Conservation (phyloP, 2,888 invertebrate genomes). For the Drepana falcataria region DNA sequence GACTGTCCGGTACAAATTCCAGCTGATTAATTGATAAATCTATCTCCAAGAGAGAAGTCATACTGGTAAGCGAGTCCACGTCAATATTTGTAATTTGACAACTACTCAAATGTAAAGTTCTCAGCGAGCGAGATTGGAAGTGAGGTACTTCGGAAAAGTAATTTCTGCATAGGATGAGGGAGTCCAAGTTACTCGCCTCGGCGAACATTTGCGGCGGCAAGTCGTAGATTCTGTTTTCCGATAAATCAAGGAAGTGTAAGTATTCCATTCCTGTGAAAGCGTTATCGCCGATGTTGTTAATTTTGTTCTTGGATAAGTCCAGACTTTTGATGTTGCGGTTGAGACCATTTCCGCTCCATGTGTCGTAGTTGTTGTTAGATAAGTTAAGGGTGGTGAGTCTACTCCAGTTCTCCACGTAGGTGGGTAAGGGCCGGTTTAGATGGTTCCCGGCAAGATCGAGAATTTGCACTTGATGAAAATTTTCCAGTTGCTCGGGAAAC, state of each 20-base stretch:
- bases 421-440: slow-evolving; percentile 61
- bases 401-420: slow-evolving; percentile 64
- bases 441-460: slow-evolving; percentile 71
- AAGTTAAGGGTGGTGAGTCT: slow-evolving; percentile 78
- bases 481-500: slow-evolving; percentile 74
- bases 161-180: slow-evolving; percentile 82
- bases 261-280: slow-evolving; percentile 78
- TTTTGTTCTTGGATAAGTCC: slow-evolving; percentile 83
- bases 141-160: slow-evolving; percentile 78
- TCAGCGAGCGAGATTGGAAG: slow-evolving; percentile 78
- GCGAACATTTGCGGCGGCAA: slow-evolving; percentile 78
- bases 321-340: slow-evolving; percentile 67
- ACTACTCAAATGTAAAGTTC: slow-evolving; percentile 78
- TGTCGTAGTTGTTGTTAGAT: slow-evolving; percentile 73
- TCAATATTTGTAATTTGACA: slow-evolving; percentile 81
- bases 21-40: slow-evolving; percentile 84
- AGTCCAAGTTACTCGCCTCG: slow-evolving; percentile 75
- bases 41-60: slow-evolving; percentile 78
- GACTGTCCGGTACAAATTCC: slow-evolving; percentile 76
- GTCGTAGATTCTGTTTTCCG: slow-evolving; percentile 81
- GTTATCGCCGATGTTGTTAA: slow-evolving; percentile 77
- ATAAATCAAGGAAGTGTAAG: slow-evolving; percentile 81
- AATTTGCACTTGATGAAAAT: slow-evolving; percentile 69
- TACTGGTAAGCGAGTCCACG: slow-evolving; percentile 66
- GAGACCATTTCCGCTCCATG: slow-evolving; percentile 45